A percentile compares a stretch with the other conserved stretches of the same genome.
These are phyloP conservation scores for Alviniconcha marisindica DNA, from an alignment of 1,140 invertebrate genomes.

Conservation along the genomic window DNA sequence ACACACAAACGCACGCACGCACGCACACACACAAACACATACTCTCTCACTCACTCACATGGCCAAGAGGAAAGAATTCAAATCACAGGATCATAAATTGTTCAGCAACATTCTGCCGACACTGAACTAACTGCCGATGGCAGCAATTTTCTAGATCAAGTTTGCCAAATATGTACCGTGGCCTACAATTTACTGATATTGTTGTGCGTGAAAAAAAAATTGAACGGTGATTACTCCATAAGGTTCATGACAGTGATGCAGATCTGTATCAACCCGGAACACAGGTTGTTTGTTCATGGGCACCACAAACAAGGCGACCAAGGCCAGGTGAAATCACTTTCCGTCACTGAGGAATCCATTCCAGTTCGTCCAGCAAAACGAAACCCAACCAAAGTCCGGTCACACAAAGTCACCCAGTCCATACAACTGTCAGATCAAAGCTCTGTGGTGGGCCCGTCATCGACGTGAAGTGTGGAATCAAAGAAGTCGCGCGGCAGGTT, in stretches of 20 bases:
- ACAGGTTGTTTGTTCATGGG: neutral
- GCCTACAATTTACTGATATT: neutral
- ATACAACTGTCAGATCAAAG: neutral
- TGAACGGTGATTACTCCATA: neutral
- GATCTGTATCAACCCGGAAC: neutral
- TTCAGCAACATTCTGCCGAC: neutral
- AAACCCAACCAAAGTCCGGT: neutral
- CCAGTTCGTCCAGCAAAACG: too few relatives aligned
- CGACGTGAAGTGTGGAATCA: neutral
- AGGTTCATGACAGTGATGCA: neutral
- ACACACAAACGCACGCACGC: constrained; percentile 16
- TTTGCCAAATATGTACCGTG: neutral
- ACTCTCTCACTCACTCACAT: neutral
- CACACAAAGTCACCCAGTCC: neutral
- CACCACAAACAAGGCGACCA: too few relatives aligned
- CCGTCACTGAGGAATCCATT: too few relatives aligned
- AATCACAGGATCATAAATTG: neutral
- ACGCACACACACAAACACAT: constrained; percentile 17
- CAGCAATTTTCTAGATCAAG: neutral
- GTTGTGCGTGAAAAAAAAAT: neutral
- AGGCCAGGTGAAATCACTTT: too few relatives aligned
- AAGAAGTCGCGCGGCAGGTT: constrained; percentile 23
- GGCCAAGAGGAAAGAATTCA: neutral
- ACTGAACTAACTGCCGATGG: neutral
- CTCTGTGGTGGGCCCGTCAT: constrained; percentile 30